Evolutionary conservation across 2,888 invertebrate genomes (phyloP), one percentile per base, ranked within the genome.

Genomic region (Beris morrisii): DNA sequence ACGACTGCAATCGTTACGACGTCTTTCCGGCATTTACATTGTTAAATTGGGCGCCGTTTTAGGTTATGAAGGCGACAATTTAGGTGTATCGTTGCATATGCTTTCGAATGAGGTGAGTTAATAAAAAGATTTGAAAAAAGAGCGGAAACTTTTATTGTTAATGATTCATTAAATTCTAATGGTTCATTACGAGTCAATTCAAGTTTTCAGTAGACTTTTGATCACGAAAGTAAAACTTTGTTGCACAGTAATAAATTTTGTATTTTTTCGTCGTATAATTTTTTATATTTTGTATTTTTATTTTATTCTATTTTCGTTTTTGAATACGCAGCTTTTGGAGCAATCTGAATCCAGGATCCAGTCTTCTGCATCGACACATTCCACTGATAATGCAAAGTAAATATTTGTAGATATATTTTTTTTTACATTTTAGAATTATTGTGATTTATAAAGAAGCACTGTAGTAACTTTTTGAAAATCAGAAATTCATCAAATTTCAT

Each of bases 21-120:
- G 92, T 76, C 85, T 95, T 70, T 92, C 92, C 43, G 89, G 88
- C 69, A 89, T 92, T 74, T 93, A 94, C 79, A 88, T 91, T 50
- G 84, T 92, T 67, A 91, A 91, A 82, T 82, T 93, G 71, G 92
- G 91, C 69, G 88, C 90, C 0, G 90, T 90, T 1, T 84, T 93
- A 5, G 90, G 92, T 67, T 82, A 86, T 68, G 86, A 87, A 73
- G 86, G 88, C n/a, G 84, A 84, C 67, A 87, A 88, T 68, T 76
- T 83, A 48, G 83, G 82, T 69, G 82, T 83, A 45, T 81, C 82
- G 3, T 74, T 83, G 65, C 84, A 84, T 72, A 78, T 82, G 75
- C 78, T 85, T 72, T 84, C 83, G 64, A 84, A 82, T 74, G 84
- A 86, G 83, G 87, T 87, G 81, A 84, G 83, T 82, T 74, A 57